A percentile compares a stretch with the other conserved stretches of the same genome.
phyloP scores from a whole-genome alignment of 2,113 vertebrate species.

The Centrocercus urophasianus region DNA sequence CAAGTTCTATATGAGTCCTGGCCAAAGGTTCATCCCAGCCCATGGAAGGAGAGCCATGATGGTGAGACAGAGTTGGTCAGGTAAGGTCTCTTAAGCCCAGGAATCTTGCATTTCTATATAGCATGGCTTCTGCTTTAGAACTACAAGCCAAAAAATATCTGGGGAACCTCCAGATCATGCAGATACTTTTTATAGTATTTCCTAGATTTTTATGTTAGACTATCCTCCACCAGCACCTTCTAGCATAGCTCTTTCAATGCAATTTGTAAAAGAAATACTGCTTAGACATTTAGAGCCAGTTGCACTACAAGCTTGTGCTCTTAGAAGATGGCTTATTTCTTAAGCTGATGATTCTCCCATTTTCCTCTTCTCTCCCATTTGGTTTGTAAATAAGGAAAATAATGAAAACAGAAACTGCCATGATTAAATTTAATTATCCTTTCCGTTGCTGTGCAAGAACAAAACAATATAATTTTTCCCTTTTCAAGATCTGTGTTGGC shows the following conservation, averaged over 20 bases:
- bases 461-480: neutral
- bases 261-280: neutral
- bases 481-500: neutral
- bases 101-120: neutral
- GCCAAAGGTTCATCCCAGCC: neutral
- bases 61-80: neutral
- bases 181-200: neutral
- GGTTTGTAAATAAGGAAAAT: neutral
- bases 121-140: neutral
- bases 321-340: neutral
- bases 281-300: neutral
- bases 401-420: neutral
- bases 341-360: neutral
- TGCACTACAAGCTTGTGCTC: neutral
- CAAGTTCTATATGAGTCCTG: neutral
- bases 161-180: neutral
- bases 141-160: neutral
- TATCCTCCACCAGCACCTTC: neutral
- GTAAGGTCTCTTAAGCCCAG: neutral
- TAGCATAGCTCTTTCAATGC: neutral
- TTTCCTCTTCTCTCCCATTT: neutral
- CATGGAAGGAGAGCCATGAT: neutral
- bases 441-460: neutral
- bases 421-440: neutral
- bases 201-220: neutral